A percentile compares a stretch with the other conserved stretches of the same genome.
phyloP scores from a whole-genome alignment of 2,888 invertebrate genomes.

The Prosopocoilus inquinatus region DNA sequence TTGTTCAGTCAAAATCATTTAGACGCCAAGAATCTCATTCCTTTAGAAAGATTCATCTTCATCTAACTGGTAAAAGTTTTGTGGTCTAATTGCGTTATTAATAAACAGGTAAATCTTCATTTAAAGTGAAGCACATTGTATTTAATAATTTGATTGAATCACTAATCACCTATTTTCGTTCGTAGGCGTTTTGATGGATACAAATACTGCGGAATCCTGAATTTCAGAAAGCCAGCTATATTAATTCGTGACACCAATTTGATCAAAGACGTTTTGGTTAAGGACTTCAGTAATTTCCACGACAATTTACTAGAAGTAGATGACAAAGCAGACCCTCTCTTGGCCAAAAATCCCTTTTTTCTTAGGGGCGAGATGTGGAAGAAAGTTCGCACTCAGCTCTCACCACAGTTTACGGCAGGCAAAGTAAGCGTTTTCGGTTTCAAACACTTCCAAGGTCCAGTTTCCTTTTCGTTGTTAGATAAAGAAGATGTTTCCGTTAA shows the following conservation, averaged over 20 bases:
- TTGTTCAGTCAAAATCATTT: too few relatives aligned
- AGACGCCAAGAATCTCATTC: too few relatives aligned
- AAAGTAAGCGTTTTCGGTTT: slow-evolving; percentile 34
- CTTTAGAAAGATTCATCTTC: too few relatives aligned
- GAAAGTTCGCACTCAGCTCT: slow-evolving; percentile 47
- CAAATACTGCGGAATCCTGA: slow-evolving; percentile 39
- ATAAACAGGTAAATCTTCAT: too few relatives aligned
- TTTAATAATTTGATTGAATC: neutral
- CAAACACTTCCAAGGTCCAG: neutral
- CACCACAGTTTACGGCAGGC: slow-evolving; percentile 49
- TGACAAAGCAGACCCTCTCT: slow-evolving; percentile 46
- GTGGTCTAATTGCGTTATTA: too few relatives aligned
- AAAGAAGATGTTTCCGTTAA: slow-evolving; percentile 13
- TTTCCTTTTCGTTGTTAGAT: neutral
- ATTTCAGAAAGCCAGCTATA: slow-evolving; percentile 31
- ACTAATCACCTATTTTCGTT: neutral
- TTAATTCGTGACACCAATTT: slow-evolving; percentile 37
- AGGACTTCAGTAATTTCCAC: slow-evolving; percentile 35
- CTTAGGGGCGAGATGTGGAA: slow-evolving; percentile 50
- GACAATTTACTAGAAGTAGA: slow-evolving; percentile 37
- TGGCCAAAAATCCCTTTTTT: slow-evolving; percentile 47
- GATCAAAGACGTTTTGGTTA: slow-evolving; percentile 40
- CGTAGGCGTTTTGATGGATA: neutral
- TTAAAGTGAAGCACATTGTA: too few relatives aligned
- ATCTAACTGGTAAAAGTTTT: too few relatives aligned